Evolutionary conservation across 2,888 invertebrate genomes (phyloP), one percentile per base, ranked within the genome.

Genomic region (Mesorhabditis sp.): DNA sequence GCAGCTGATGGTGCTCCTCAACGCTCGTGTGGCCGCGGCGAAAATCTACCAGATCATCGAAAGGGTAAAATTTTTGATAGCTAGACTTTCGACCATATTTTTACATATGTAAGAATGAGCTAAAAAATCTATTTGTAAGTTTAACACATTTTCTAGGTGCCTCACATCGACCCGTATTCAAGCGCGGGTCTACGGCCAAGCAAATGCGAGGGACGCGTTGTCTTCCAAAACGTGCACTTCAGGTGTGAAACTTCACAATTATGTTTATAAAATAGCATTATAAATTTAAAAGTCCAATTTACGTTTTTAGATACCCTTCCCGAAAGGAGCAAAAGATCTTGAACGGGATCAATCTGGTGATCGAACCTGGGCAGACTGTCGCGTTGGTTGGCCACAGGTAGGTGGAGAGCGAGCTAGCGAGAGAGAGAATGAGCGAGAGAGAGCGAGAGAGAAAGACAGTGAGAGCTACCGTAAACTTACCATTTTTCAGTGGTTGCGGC

Each of bases 141-240:
- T 42, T 64, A 63, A 4, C 69, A 61, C 42, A 43, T 10, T 10
- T 43, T 72, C 63, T 61, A 76, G 74, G 67, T 61, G 13, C 82
- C 82, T 2, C 69, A 72, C 13, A 82, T 82, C 67, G 82, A 82
- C 70, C 70, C 76, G 6, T 80, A 81, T 45, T 72, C 78, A 0
- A 70, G 70, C 4, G 67, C 73, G 58, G 82, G 82, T 45, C 62
- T 69, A 62, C 66, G 69, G 6, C 71, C 73, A 5, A 68, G 69
- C 42, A 61, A 43, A 13, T 67, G 74, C 3, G 64, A 41, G 4
- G 80, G 80, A 15, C 63, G 72, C 64, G 73, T 80, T 5, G 72
- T 67, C 13, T 82, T 82, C 69, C 75, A 79, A 66, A 77, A 83
- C 67, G 81, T 83, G 13, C 76, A 78, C 62, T 83, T 83, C 73